Base-by-base conservation (phyloP, 2,797 vertebrate genomes). In the Gymnoscopelus braueri region DNA sequence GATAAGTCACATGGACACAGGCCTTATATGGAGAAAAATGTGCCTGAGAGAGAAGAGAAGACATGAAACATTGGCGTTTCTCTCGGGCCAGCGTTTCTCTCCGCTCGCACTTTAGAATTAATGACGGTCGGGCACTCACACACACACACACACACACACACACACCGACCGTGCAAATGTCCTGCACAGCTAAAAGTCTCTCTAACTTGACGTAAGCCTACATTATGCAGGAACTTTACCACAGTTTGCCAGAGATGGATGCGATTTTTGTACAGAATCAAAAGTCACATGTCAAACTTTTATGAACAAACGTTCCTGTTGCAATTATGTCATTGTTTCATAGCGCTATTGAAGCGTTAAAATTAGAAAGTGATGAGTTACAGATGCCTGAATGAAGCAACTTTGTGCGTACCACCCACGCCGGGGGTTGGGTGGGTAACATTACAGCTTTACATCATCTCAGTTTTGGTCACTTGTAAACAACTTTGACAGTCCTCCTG, bases 1-100 rank as follows among this genome's bases (percentile, higher is more conserved):
- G 86, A 91, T 81, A 91, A 89, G 88, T 91, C 85, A 90, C 78
- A 91, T 87, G 86, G 86, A 80, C 79, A 69, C 82, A 80, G 19
- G 89, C 94, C 93, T 94, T 95, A 95, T 93, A 93, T 93, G 94
- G 95, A 90, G 87, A 95, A 90, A 93, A 95, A 92, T 90, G 86
- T 84, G 78, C 82, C 73, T 77, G 77, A 64, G 63, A 44, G 39
- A 44, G 39, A 44, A 29, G 71, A 76, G 80, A 84, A 84, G 87
- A 91, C 90, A 88, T 80, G 88, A 92, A 88, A 92, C 88, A 88
- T 77, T 85, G 79, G 61, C 55, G 85, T 88, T 93, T 92, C 85
- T 83, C 81, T 44, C 1, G 2, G 59, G 84, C 71, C 80, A 71
- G 80, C 6, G 71, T 68, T 44, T 44, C 39, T 44, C 39, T 44